Conservation (phyloP, 2,113 vertebrate genomes). For the Alaudala cheleensis region DNA sequence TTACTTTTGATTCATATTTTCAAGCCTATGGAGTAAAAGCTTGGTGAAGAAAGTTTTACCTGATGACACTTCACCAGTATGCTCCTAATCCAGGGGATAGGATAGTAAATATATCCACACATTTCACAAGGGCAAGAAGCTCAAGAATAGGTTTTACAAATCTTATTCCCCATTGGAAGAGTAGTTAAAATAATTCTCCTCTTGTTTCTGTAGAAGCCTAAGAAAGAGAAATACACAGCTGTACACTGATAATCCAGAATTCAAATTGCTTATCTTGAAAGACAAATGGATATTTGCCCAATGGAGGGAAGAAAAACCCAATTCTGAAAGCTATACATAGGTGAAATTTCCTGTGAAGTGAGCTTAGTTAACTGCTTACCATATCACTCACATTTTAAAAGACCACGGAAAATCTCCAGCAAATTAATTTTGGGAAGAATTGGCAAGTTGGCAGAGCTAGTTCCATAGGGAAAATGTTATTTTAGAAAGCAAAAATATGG, state of each 20-base stretch:
- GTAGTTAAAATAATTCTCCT: background rate
- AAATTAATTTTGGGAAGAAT: background rate
- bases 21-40: background rate
- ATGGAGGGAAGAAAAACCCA: background rate
- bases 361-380: background rate
- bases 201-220: background rate
- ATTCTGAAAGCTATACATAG: background rate
- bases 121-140: background rate
- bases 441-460: background rate
- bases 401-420: background rate
- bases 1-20: background rate
- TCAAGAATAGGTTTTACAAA: background rate
- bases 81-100: background rate
- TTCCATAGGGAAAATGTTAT: background rate
- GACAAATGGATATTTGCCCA: background rate
- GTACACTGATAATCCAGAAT: background rate
- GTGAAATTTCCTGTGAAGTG: background rate
- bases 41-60: background rate
- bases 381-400: background rate
- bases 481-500: background rate
- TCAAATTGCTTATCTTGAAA: background rate
- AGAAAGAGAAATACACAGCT: background rate
- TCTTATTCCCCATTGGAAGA: background rate
- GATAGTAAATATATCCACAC: background rate
- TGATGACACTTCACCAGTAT: background rate